These are phyloP conservation scores for Enteromius unitaeniatus DNA, from an alignment of 2,797 vertebrate species.

Conservation along the genomic window DNA sequence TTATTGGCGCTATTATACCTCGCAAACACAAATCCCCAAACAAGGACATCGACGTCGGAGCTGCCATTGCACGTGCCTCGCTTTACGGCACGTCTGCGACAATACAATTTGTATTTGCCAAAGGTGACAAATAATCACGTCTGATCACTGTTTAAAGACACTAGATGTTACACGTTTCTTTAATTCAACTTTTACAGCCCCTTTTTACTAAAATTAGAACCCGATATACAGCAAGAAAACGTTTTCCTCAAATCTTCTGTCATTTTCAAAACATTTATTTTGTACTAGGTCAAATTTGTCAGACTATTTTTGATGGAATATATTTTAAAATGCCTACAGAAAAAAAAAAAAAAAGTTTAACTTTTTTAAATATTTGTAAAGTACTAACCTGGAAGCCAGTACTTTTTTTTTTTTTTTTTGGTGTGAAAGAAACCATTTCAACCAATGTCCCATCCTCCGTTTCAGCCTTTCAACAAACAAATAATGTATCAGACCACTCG, in stretches of 20 bases:
- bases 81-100: constrained; percentile 64
- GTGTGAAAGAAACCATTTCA: constrained; percentile 71
- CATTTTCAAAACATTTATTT: constrained; percentile 81
- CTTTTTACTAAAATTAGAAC: constrained; percentile 51
- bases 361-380: constrained; percentile 86
- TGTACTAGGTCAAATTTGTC: constrained; percentile 84
- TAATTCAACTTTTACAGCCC: constrained; percentile 56
- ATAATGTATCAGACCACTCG: constrained; percentile 52
- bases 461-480: constrained; percentile 64
- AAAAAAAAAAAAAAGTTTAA: constrained; percentile 82
- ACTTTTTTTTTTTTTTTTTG: constrained; percentile 63
- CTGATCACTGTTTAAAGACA: constrained; percentile 54
- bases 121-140: constrained; percentile 71
- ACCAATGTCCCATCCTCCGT: constrained; percentile 69
- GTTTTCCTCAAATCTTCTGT: constrained; percentile 70
- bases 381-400: constrained; percentile 78
- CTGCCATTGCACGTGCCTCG: constrained; percentile 66
- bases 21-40: constrained; percentile 54
- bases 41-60: constrained; percentile 57
- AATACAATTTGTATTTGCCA: constrained; percentile 76
- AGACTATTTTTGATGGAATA: constrained; percentile 88
- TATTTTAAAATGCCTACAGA: constrained; percentile 87
- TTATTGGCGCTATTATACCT: constrained; percentile 63
- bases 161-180: constrained; percentile 54
- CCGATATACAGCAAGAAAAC: constrained; percentile 52